Evolutionary conservation across 1,140 invertebrate genomes (phyloP), one percentile per base, ranked within the genome.

Genomic region (Cyphomyrmex costatus): DNA sequence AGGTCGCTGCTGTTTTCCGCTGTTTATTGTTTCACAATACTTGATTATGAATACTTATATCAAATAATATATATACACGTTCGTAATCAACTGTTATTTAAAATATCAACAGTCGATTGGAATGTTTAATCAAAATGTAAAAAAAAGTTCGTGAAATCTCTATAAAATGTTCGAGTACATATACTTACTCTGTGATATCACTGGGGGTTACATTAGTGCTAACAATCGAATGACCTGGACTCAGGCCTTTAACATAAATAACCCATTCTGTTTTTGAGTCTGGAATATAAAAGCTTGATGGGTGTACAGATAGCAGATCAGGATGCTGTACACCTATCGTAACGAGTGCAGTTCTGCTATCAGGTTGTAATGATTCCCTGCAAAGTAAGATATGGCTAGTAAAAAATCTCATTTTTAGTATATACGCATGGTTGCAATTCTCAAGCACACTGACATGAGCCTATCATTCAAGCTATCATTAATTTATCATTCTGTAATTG

Each of bases 191-290:
- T 61, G 95, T 90, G 87, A 93, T 89, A 88, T 95, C 94, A 30
- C 53, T 74, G 3, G 96, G 95, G 2, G 95, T 95, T 42, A 95
- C 95, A 90, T 96, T 96, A 70, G 96, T 95, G 12, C 93, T 95
- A 14, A 97, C 92, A 53, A 96, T 95, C 0, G 96, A 95, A 85
- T 96, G 95, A 78, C 97, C 97, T 7, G 96, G 95, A 51, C 93
- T 95, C 2, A 95, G 93, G 24, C 96, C 96, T 19, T 95, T 95
- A 51, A 97, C 95, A 84, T 93, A 93, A 80, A 97, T 95, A 60
- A 95, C 94, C 89, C 96, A 95, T 33, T 95, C 93, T 0, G 10
- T 42, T 77, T 53, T 56, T 36, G 16, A 42, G 36, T 42, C 85
- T 56, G 63, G 27, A 58, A 92, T 82, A 58, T 19, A 86, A 85